phyloP scores from a whole-genome alignment of 2,888 invertebrate species.

The Therioaphis trifolii region DNA sequence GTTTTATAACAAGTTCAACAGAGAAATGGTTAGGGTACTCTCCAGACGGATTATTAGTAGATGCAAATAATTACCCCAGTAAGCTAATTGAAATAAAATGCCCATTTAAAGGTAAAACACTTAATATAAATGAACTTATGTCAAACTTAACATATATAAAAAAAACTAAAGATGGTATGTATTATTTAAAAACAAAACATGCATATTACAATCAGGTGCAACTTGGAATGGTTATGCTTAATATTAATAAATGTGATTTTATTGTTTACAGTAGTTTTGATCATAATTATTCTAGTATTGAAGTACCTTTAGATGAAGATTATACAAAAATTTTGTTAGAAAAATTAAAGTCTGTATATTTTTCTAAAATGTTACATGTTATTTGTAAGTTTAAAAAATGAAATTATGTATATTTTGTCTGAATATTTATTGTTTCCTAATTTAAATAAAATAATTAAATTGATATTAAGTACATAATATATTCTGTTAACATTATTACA shows the following conservation, averaged over 20 bases:
- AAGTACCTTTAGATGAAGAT: neutral
- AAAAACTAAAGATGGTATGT: neutral
- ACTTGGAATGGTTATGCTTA: constrained; percentile 16
- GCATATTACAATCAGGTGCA: neutral
- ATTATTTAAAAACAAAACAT: constrained; percentile 12
- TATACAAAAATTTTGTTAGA: neutral
- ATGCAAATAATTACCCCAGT: neutral
- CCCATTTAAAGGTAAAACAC: constrained; percentile 10
- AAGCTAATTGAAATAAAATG: constrained; percentile 13
- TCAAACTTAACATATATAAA: constrained; percentile 3
- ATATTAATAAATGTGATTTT: constrained; percentile 14
- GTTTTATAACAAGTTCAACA: constrained; percentile 5
- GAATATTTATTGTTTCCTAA: too few species aligned
- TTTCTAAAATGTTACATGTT: constrained; percentile 2
- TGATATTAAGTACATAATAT: neutral
- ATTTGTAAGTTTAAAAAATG: constrained; percentile 9
- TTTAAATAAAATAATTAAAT: neutral
- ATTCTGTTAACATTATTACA: too few species aligned
- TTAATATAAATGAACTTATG: constrained; percentile 15
- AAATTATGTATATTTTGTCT: too few species aligned
- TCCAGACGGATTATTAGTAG: neutral
- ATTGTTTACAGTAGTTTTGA: neutral
- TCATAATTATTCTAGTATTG: neutral
- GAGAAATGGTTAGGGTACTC: constrained; percentile 11
- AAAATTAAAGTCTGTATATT: constrained; percentile 9